Evolutionary conservation across 1,140 invertebrate genomes (phyloP).

Genomic region (Frieseomelitta varia): DNA sequence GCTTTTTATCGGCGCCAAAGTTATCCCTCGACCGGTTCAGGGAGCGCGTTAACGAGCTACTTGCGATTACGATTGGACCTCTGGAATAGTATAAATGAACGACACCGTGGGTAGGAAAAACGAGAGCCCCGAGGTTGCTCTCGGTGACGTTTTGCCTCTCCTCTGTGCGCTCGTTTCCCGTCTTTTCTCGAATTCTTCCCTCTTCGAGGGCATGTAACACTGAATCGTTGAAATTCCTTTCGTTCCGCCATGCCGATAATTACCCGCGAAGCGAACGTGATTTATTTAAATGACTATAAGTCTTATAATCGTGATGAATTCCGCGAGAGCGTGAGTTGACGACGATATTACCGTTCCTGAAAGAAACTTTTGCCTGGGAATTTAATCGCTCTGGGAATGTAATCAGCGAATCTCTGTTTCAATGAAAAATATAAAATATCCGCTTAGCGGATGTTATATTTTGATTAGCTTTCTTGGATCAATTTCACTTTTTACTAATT

Average conservation of each 20-base stretch:
- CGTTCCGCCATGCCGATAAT: neutral
- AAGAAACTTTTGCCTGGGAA: neutral
- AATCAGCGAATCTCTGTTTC: no score
- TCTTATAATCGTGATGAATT: neutral
- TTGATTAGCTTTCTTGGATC: no score
- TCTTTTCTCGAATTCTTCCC: neutral
- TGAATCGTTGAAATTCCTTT: neutral
- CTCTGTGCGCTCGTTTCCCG: neutral
- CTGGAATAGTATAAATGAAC: slow-evolving; percentile 43
- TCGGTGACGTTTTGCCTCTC: neutral
- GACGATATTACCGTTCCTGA: neutral
- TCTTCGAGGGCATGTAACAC: neutral
- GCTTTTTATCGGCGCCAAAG: slow-evolving; percentile 49
- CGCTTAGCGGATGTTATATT: no score
- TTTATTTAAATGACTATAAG: neutral
- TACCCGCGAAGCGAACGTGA: neutral
- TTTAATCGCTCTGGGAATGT: no score
- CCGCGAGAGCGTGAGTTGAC: neutral
- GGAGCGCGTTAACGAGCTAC: slow-evolving; percentile 49
- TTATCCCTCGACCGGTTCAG: slow-evolving; percentile 32
- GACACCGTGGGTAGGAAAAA: slow-evolving; percentile 43
- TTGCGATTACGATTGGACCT: slow-evolving; percentile 48
- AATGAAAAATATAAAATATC: no score
- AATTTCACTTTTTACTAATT: no score
- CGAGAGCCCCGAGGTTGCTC: slow-evolving; percentile 27